phyloP scores from a whole-genome alignment of 1,140 invertebrate species.

The Helicoverpa armigera region DNA sequence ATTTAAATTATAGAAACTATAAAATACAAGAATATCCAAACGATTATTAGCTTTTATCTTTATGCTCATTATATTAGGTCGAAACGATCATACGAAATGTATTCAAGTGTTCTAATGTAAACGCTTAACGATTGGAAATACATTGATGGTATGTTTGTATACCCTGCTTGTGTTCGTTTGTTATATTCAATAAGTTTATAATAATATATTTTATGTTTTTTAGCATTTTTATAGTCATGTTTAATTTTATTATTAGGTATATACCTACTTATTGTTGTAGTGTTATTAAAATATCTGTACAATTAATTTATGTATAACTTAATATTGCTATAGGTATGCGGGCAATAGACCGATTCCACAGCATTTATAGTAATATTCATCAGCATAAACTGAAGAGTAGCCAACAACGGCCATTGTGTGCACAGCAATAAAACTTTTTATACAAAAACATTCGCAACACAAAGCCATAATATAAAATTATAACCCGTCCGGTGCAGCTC shows the following conservation, averaged over 20 bases:
- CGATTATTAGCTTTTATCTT: neutral
- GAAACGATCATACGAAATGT: neutral
- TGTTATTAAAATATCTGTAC: neutral
- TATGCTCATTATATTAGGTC: neutral
- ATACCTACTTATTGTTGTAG: neutral
- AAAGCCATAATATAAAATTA: slow-evolving; percentile 20
- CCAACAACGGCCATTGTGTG: slow-evolving; percentile 26
- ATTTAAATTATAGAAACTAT: too few relatives aligned
- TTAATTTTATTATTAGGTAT: neutral
- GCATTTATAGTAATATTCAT: slow-evolving; percentile 1
- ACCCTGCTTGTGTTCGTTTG: neutral
- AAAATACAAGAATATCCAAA: neutral
- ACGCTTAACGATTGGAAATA: neutral
- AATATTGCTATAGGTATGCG: neutral
- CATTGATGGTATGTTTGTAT: neutral
- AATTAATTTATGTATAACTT: neutral
- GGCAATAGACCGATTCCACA: neutral
- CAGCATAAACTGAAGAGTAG: slow-evolving; percentile 24
- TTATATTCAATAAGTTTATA: neutral
- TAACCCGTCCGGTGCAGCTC: slow-evolving; percentile 21
- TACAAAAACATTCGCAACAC: slow-evolving; percentile 29
- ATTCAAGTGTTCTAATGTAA: neutral
- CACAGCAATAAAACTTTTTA: slow-evolving; percentile 24
- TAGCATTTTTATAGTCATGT: neutral
- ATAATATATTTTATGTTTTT: neutral